phyloP scores from a whole-genome alignment of 1,140 invertebrate species.

The Monomorium pharaonis region DNA sequence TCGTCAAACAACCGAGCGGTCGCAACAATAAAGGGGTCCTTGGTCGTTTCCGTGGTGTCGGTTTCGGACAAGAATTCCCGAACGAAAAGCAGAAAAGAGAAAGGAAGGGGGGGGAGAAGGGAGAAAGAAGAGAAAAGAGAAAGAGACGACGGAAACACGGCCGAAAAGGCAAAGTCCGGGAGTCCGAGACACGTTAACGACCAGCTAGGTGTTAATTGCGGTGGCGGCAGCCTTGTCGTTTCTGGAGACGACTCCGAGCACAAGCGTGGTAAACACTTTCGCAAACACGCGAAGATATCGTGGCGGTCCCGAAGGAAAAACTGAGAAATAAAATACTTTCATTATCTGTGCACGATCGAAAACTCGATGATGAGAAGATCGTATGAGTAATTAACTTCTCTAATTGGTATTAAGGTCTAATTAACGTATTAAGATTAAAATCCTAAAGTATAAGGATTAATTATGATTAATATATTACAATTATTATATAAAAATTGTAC shows the following conservation, averaged over 20 bases:
- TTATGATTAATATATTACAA: background rate
- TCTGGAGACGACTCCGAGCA: slow-evolving; percentile 67
- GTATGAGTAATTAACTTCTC: background rate
- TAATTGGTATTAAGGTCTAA: background rate
- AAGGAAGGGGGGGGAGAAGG: background rate
- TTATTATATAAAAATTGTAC: too few relatives aligned
- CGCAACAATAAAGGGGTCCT: slow-evolving; percentile 50
- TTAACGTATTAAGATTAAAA: background rate
- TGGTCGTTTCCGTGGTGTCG: slow-evolving; percentile 40
- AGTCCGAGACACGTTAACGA: slow-evolving; percentile 72
- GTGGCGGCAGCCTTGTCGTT: slow-evolving; percentile 63
- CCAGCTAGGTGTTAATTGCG: slow-evolving; percentile 71
- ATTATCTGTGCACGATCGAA: background rate
- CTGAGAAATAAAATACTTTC: slow-evolving; percentile 59
- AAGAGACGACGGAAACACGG: slow-evolving; percentile 22
- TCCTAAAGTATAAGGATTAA: background rate
- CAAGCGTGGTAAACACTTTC: slow-evolving; percentile 65
- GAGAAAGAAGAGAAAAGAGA: background rate
- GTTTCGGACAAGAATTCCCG: slow-evolving; percentile 43
- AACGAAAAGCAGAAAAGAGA: slow-evolving; percentile 11
- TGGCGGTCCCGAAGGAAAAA: slow-evolving; percentile 35
- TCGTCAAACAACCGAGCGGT: slow-evolving; percentile 63
- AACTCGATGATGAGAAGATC: slow-evolving; percentile 3
- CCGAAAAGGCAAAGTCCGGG: slow-evolving; percentile 71
- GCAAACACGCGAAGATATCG: slow-evolving; percentile 59